phyloP scores from a whole-genome alignment of 2,888 invertebrate genomes.

The Papilio gigon region DNA sequence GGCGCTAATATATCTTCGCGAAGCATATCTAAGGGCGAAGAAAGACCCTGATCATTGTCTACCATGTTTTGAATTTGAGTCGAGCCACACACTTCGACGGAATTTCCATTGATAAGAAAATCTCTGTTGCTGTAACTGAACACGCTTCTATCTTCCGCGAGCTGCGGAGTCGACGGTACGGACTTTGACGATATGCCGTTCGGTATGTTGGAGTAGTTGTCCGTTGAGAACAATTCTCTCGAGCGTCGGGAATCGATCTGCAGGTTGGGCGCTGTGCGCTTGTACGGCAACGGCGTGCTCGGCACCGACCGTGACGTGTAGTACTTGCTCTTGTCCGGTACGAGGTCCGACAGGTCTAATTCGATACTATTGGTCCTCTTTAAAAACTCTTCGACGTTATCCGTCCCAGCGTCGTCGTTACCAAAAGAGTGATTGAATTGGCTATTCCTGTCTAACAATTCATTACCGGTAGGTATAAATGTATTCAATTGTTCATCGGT shows the following conservation, averaged over 20 bases:
- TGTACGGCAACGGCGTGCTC: slow-evolving; percentile 84
- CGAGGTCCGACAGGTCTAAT: slow-evolving; percentile 70
- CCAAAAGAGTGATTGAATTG: slow-evolving; percentile 68
- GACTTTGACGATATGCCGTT: slow-evolving; percentile 86
- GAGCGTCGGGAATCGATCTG: slow-evolving; percentile 71
- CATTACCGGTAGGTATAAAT: slow-evolving; percentile 70
- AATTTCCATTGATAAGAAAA: slow-evolving; percentile 84
- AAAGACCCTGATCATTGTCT: slow-evolving; percentile 60
- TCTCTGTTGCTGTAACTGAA: slow-evolving; percentile 84
- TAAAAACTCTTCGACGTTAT: slow-evolving; percentile 73
- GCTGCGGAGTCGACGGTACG: slow-evolving; percentile 88
- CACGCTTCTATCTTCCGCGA: slow-evolving; percentile 77
- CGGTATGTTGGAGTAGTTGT: slow-evolving; percentile 59
- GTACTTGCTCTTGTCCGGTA: slow-evolving; percentile 70
- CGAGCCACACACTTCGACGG: slow-evolving; percentile 71
- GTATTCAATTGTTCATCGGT: slow-evolving; percentile 70
- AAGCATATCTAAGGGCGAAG: slow-evolving; percentile 73
- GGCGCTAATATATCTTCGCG: slow-evolving; percentile 73
- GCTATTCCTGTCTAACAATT: slow-evolving; percentile 61
- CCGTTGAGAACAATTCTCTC: slow-evolving; percentile 65
- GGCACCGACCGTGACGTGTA: slow-evolving; percentile 86
- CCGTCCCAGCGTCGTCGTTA: slow-evolving; percentile 58
- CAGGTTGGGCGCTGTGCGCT: slow-evolving; percentile 65
- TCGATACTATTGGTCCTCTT: slow-evolving; percentile 76
- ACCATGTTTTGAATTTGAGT: slow-evolving; percentile 60